Evolutionary conservation across 2,888 invertebrate species (phyloP).

Genomic region (Gastracanthus pulcherrimus): DNA sequence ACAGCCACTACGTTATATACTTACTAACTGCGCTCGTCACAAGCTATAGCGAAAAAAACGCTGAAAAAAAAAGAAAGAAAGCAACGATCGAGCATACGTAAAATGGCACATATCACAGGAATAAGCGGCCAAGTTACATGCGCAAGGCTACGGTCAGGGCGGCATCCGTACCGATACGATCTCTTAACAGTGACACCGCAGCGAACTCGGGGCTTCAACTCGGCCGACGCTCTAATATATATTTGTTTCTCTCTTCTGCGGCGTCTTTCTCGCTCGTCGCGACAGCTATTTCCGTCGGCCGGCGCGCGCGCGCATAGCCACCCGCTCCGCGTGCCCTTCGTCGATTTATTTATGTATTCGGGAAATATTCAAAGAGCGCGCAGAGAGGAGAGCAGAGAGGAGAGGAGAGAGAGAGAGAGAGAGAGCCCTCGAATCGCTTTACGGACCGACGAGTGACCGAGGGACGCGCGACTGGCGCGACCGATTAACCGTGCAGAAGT

Average conservation of each 20-base stretch:
- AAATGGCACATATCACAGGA: not conserved
- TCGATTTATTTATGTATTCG: constrained; percentile 32
- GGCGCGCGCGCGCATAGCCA: not conserved
- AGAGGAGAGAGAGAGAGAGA: too few species aligned
- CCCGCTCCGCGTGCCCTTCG: constrained; percentile 22
- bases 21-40: not conserved
- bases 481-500: constrained; percentile 35
- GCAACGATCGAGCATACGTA: too few species aligned
- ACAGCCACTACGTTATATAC: not conserved
- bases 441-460: constrained; percentile 41
- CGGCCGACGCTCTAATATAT: too few species aligned
- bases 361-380: constrained; percentile 1
- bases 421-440: too few species aligned
- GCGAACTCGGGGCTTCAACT: too few species aligned
- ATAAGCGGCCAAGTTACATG: too few species aligned
- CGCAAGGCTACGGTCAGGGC: too few species aligned
- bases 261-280: not conserved
- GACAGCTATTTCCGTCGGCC: constrained; percentile 33
- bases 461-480: too few species aligned
- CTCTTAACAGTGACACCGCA: too few species aligned
- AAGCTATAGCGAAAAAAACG: not conserved
- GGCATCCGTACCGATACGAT: too few species aligned
- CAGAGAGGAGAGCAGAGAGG: constrained; percentile 3
- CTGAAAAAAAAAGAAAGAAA: not conserved
- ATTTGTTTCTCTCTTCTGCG: too few species aligned